Evolutionary conservation across 2,888 invertebrate genomes (phyloP), one percentile per base, ranked within the genome.

Genomic region (Noctua janthe): DNA sequence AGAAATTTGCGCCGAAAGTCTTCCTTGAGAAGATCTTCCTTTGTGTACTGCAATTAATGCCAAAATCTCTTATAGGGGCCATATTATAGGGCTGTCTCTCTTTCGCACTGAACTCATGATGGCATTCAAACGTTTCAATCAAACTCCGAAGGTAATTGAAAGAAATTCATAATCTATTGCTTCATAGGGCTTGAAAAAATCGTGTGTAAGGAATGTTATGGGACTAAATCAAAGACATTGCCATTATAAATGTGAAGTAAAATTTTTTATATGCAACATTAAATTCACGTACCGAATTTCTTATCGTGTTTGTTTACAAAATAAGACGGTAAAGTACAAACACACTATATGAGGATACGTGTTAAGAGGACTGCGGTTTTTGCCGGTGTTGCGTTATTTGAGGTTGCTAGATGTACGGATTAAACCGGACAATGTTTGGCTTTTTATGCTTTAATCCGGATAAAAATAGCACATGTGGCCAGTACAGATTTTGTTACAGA

Each of bases 381-480:
- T 54, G 20, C 13, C n/a, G 17, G 67, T 51, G 71, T 74, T 35
- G 39, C 49, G n/a, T 47, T 81, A 69, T 85, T 80, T 74, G 13
- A 74, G 66, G 66, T 71, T 15, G 81, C 72, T 81, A 72, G 62
- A 73, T 85, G 72, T 81, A 69, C 75, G 64, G 81, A 76, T 85
- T 83, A 83, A 73, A 23, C 64, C 23, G 29, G 29, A 85, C 72
- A 72, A 69, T 69, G 74, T 84, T 75, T 72, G 71, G 69, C 71
- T 75, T 83, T 80, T 81, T 81, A 72, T 54, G 35, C 69, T 75
- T 74, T 56, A 56, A 74, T 64, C 85, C 66, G 56, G 49, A 71
- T 81, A 81, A 59, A 83, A 76, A 83, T 85, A 73, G 64, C 75
- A 70, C 69, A 79, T 85, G 64, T 47, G 69, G 75, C 64, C 47